Base-by-base conservation (phyloP, 2,888 invertebrate genomes). In the Parasteatoda lunata region DNA sequence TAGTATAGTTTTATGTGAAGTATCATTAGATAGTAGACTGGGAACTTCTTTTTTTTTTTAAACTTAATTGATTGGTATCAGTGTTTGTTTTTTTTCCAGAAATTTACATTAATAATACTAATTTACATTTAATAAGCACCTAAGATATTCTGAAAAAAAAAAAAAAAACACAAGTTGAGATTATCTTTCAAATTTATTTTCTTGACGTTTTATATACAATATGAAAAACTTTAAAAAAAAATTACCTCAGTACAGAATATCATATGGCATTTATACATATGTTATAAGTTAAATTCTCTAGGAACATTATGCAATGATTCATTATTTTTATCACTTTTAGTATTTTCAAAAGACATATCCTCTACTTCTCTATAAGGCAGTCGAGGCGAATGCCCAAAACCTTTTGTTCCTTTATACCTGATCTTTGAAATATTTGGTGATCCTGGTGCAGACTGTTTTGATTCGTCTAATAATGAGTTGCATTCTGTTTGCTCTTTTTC, bases 401-500 rank as follows among this genome's bases (percentile, higher is more conserved):
- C 88, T 79, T 88, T 88, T 11, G 88, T 88, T 30, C 88, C 88
- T 83, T 88, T 88, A 30, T 88, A 88, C 64, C 83, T 88, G 65
- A 79, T 76, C 70, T 88, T 77, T 5, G 77, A 77, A 59, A 88
- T 83, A 65, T 83, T 76, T 5, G 83, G 88, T 6, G 88, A 79
- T 13, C 77, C 86, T 47, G 80, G 77, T 30, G 70, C 15, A 2
- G 72, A 66, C 49, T 54, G n/a, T 59, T 30, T 76, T 7, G 59
- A 76, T 45, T 71, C 64, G 13, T 80, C 80, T 4, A 9, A n/a
- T 13, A 59, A 5, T 5, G 79, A 65, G 7, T 30, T 68, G 11
- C 69, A n/a, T 4, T 9, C n/a, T 8, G 59, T 45, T 5, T 66
- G 30, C 49, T 71, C 49, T 51, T 59, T 86, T 5, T 69, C 59